Evolutionary conservation across 2,888 invertebrate species (phyloP), one percentile per base, ranked within the genome.

Genomic region (Eumerus sabulonum): DNA sequence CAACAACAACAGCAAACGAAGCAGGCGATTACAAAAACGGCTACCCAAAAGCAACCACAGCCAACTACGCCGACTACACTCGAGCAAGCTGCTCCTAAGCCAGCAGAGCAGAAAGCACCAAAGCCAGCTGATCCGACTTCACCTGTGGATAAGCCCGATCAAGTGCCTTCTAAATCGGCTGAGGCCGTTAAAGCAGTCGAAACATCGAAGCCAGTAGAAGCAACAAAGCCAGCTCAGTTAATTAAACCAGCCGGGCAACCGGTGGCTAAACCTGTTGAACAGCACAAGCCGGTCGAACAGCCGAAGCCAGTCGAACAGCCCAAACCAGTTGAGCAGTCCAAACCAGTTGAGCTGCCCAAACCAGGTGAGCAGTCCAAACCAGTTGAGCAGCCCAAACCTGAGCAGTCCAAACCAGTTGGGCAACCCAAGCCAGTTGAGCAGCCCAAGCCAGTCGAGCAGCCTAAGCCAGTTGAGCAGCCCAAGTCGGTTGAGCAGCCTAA

Each of bases 211-310:
- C 11, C 2, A 11, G 17, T 47, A 17, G 60, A 60, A 14, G 7
- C 54, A n/a, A 9, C 36, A 18, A 60, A 70, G n/a, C 11, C 16
- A 4, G n/a, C 17, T 9, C 47, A 62, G 27, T 5, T 54, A 12
- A 3, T 7, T 45, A 47, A 45, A 11, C n/a, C 1, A 1, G n/a
- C 42, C n/a, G 48, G n/a, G n/a, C n/a, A 50, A 13, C 7, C 13
- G 11, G 9, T 44, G 9, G 12, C 47, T 12, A 70, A 60, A 36
- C 86, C 96, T 97, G 38, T 98, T 98, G 88, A 96, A 98, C 96
- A 91, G 98, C 85, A 98, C 97, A 19, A 72, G 44, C 11, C 57
- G 0, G 27, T 9, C 9, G 72, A 56, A 2, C 27, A 2, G 0
- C 13, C 19, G 17, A 56, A 47, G 1, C 17, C 19, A 0, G 1